Evolutionary conservation across 2,888 invertebrate species (phyloP), one percentile per base, ranked within the genome.

Genomic region (Diaphora mendica): DNA sequence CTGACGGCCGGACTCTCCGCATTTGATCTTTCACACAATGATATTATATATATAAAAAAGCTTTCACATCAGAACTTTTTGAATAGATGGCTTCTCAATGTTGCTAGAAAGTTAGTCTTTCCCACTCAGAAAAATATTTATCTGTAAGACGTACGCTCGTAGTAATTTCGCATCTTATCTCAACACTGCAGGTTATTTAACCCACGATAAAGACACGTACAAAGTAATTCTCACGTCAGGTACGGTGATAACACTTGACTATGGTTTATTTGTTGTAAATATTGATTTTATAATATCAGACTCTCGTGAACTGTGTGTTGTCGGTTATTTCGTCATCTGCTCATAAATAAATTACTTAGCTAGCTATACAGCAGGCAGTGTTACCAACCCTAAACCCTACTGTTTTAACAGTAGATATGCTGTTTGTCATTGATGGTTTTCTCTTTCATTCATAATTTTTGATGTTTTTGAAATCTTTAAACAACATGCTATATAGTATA

Each of bases 211-310:
- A 83, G 73, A 17, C 64, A 74, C 75, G 71, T 78, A 76, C 68
- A 72, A 71, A 81, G 80, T 80, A 77, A 86, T 89, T 90, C 90
- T 89, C 90, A 89, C 88, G 89, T 88, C 89, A 90, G 90, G 90
- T 90, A 87, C 77, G 78, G 26, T 73, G 90, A 91, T 90, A 90
- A 85, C 82, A 81, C 79, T 85, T 87, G 82, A 86, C 81, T 84
- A 79, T 85, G 82, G 84, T 81, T 78, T 77, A 80, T 79, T 80
- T 87, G 82, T 84, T 77, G 89, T 89, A 86, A 91, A 91, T 91
- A 91, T 91, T 90, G 87, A 86, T 86, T 84, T 80, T 78, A 79
- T 76, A 81, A 87, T 90, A 86, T 87, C 85, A 78, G 76, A 71
- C 76, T 84, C 85, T 80, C 86, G 83, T 87, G 87, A 86, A 88